Evolutionary conservation across 2,888 invertebrate species (phyloP), one percentile per base, ranked within the genome.

Genomic region (Hydropsyche betteni): DNA sequence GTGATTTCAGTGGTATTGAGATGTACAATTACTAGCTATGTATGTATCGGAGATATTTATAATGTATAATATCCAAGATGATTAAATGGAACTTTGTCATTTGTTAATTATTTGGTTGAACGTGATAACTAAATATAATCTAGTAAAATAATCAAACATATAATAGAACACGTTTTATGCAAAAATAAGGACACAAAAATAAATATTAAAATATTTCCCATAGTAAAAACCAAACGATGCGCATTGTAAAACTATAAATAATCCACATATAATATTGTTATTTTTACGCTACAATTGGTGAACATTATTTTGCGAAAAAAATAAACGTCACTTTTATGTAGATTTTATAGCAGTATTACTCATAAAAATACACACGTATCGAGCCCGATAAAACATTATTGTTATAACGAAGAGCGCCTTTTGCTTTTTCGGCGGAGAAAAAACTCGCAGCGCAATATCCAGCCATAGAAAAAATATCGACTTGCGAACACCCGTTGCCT

Each of bases 321-420:
- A 16, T 24, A 4, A 24, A 64, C 64, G 64, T 7, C 64, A 36
- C n/a, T 64, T 64, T 64, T 64, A 64, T 64, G 64, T 64, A 34
- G 64, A 64, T 64, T 64, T 64, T 36, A 64, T 64, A 24, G 64
- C 64, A n/a, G 12, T 64, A 33, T 64, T 36, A 36, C 64, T 8
- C 64, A 36, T 12, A 36, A 6, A 64, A 64, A 64, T 8, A 16
- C 6, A 55, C 36, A 64, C 34, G 61, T 33, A 64, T 36, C 36
- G 64, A 36, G 12, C 36, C 64, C 34, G 34, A 64, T 64, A 36
- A 64, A 64, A 24, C 16, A 24, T 16, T 24, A 58, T 58, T 58
- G 58, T 58, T 58, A 58, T 58, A 58, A 58, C 58, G 24, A 58
- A 58, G 58, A 24, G 24, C 24, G 58, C 16, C 16, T 58, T 58